Conservation (phyloP, 2,888 invertebrate species). For the Lobophora halterata region DNA sequence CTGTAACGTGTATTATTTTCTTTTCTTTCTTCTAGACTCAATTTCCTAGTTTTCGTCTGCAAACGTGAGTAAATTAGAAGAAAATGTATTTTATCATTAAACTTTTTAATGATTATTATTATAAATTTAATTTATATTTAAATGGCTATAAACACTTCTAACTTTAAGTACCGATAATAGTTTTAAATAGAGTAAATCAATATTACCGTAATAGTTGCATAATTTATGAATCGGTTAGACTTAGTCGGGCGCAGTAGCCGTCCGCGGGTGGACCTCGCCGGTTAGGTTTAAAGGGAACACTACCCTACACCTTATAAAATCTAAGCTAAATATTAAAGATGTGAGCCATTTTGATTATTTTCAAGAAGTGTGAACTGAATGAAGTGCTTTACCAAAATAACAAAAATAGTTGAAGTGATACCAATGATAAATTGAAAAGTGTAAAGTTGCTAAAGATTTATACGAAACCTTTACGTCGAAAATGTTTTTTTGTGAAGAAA, state of each 20-base stretch:
- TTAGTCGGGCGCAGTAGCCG: slow-evolving; percentile 49
- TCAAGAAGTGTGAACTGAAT: no score
- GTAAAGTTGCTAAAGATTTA: not conserved
- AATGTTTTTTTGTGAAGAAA: not conserved
- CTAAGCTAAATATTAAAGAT: not conserved
- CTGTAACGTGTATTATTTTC: no score
- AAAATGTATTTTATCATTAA: no score
- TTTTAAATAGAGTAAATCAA: slow-evolving; percentile 42
- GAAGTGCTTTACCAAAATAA: no score
- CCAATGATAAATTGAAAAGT: not conserved
- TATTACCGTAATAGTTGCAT: slow-evolving; percentile 64
- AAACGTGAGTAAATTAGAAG: no score
- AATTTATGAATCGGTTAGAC: slow-evolving; percentile 50
- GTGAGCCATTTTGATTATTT: no score
- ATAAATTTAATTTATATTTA: not conserved
- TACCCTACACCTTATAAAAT: slow-evolving; percentile 3
- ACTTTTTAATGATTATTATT: no score
- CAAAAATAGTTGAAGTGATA: not conserved
- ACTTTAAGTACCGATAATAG: slow-evolving; percentile 6
- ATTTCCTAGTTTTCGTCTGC: no score
- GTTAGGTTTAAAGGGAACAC: slow-evolving; percentile 37
- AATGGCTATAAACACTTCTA: slow-evolving; percentile 1
- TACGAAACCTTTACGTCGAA: not conserved
- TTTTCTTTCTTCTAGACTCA: no score
- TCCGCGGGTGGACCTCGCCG: slow-evolving; percentile 48